Evolutionary conservation across 2,888 invertebrate species (phyloP).

Genomic region (Acrocera orbiculus): DNA sequence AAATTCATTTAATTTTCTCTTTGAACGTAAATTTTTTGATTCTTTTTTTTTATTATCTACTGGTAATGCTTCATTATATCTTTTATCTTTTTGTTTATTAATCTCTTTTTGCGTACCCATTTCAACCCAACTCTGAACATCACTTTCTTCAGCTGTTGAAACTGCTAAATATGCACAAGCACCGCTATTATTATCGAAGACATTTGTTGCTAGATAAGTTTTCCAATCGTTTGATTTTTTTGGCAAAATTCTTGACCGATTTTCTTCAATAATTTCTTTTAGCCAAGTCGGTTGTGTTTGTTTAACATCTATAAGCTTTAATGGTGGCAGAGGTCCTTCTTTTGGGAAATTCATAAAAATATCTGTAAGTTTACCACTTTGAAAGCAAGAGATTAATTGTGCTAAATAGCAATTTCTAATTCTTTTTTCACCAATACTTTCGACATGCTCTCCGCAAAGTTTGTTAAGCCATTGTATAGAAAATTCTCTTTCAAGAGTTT

Average conservation of each 20-base stretch:
- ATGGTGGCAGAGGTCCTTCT: slow-evolving; percentile 9
- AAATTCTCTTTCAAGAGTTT: too few relatives aligned
- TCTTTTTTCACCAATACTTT: slow-evolving; percentile 16
- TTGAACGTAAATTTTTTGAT: too few relatives aligned
- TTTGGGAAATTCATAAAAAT: slow-evolving; percentile 17
- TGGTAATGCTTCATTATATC: too few relatives aligned
- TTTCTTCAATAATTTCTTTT: slow-evolving; percentile 3
- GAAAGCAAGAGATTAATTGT: slow-evolving; percentile 18
- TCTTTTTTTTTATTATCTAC: too few relatives aligned
- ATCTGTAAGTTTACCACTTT: slow-evolving; percentile 16
- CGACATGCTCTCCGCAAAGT: slow-evolving; percentile 15
- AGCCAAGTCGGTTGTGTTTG: slow-evolving; percentile 8
- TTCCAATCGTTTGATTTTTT: slow-evolving; percentile 8
- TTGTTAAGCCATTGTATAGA: slow-evolving; percentile 17
- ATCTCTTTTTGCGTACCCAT: slow-evolving; percentile 7
- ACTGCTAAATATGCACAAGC: slow-evolving; percentile 17
- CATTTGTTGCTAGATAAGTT: slow-evolving; percentile 14
- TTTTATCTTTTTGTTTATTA: too few relatives aligned
- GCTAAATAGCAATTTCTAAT: slow-evolving; percentile 20
- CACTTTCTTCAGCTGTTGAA: slow-evolving; percentile 14
- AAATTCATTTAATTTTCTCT: slow-evolving; percentile 5
- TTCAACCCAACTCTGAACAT: slow-evolving; percentile 12
- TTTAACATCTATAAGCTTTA: neutral
- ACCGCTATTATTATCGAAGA: slow-evolving; percentile 15
- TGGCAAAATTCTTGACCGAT: neutral